Base-by-base conservation (phyloP, 2,797 vertebrate species). In the Chaenodraco wilsoni region DNA sequence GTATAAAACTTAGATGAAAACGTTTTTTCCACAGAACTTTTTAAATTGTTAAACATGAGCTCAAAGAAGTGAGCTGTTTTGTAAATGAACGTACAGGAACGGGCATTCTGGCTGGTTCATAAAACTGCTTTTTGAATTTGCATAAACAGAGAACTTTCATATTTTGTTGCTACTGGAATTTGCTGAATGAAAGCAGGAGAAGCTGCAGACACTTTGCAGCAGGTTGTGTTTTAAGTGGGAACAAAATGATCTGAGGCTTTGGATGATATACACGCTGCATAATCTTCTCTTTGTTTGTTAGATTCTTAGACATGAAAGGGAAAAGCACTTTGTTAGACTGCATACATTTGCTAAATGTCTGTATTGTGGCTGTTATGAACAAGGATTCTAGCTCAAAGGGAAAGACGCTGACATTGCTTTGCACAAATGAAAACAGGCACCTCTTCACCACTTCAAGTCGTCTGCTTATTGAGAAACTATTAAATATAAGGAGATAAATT, bases 361-460 rank as follows among this genome's bases (percentile, higher is more conserved):
- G 57, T 73, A 76, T 23, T 59, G 57, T 37, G 57, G 9, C 23
- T 76, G 63, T 82, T 81, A 72, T 81, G 57, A 77, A 81, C 41
- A 33, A 54, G 23, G 50, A 44, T 74, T 86, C 37, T 46, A 23
- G 17, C 12, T 15, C n/a, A 37, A 56, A 55, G 37, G 13, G 68
- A 58, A 75, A 62, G 8, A 67, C 3, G 19, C 57, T 60, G 59
- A 1, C 27, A 57, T 62, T 59, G 46, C 55, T 70, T 15, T 3
- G 3, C 12, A 14, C 21, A 31, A 51, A 58, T 57, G 8, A n/a
- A 37, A 49, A 40, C 23, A 27, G 65, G 33, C 1, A 49, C 41
- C 5, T 31, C 68, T 37, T 45, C 14, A 21, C 9, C 4, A 58
- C 49, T 44, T 52, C 21, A 60, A 69, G 43, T 14, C 62, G 51